phyloP scores from a whole-genome alignment of 2,113 vertebrate genomes.

The Cyprinodon variegatus region DNA sequence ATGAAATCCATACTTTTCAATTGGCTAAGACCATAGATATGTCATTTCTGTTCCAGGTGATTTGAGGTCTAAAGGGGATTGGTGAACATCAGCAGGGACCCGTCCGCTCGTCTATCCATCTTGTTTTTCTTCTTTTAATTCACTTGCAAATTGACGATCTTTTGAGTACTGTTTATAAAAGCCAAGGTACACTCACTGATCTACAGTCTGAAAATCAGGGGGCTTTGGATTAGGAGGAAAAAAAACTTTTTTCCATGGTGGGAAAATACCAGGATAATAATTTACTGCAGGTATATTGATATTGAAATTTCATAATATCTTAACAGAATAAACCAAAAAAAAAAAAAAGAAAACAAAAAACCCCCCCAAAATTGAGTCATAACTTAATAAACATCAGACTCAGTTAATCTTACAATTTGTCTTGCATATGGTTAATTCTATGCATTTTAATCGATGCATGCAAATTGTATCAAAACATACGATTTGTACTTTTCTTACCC shows the following conservation, averaged over 20 bases:
- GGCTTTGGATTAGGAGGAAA: not conserved
- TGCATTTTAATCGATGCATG: too few species aligned
- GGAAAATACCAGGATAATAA: not conserved
- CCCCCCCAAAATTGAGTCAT: not conserved
- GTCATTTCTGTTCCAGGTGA: too few species aligned
- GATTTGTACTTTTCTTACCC: not conserved
- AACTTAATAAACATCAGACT: too few species aligned
- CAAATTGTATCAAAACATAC: not conserved
- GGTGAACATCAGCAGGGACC: too few species aligned
- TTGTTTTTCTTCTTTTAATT: not conserved
- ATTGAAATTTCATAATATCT: not conserved
- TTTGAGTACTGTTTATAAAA: not conserved
- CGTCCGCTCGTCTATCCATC: too few species aligned
- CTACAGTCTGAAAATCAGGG: not conserved
- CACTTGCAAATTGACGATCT: not conserved
- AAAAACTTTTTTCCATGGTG: too few species aligned
- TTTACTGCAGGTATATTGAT: not conserved
- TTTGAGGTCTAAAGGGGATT: too few species aligned
- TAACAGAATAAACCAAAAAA: not conserved
- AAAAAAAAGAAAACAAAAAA: too few species aligned
- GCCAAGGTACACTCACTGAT: not conserved
- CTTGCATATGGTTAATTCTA: not conserved
- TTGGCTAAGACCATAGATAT: too few species aligned
- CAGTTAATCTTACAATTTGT: not conserved
- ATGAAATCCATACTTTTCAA: too few species aligned